phyloP scores from a whole-genome alignment of 2,888 invertebrate species.

The Tryphoninae sp. region DNA sequence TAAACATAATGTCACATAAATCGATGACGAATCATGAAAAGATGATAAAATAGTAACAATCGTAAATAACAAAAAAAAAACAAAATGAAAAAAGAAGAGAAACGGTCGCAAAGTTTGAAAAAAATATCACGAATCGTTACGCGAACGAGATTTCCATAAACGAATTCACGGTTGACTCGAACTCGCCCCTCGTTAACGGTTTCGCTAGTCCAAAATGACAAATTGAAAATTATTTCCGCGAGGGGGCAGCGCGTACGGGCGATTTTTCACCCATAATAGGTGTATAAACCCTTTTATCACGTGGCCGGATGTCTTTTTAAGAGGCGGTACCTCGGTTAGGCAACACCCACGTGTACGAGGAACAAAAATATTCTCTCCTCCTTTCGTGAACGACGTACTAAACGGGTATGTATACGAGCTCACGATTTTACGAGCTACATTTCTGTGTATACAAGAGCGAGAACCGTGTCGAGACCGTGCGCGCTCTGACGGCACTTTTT shows the following conservation, averaged over 20 bases:
- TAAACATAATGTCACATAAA: no score
- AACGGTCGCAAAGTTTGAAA: neutral
- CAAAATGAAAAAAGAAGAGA: neutral
- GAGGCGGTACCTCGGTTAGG: slow-evolving; percentile 48
- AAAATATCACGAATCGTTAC: neutral
- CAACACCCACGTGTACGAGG: slow-evolving; percentile 42
- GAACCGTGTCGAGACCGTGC: slow-evolving; percentile 32
- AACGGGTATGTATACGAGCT: slow-evolving; percentile 36
- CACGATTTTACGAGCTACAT: slow-evolving; percentile 38
- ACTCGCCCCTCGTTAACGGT: slow-evolving; percentile 6
- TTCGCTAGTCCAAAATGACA: slow-evolving; percentile 14
- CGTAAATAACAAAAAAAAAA: no score
- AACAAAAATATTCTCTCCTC: slow-evolving; percentile 19
- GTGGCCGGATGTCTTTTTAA: slow-evolving; percentile 18
- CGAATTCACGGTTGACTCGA: neutral
- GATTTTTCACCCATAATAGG: slow-evolving; percentile 4
- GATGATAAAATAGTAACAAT: no score
- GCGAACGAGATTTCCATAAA: neutral
- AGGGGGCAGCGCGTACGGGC: neutral
- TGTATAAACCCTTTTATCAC: slow-evolving; percentile 26
- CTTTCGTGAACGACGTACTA: slow-evolving; percentile 33
- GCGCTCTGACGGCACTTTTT: slow-evolving; percentile 37
- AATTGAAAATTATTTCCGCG: slow-evolving; percentile 23
- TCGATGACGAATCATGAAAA: no score
- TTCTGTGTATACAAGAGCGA: slow-evolving; percentile 5